Conservation (phyloP, 2,113 vertebrate species). For the Ascaphus truei region DNA sequence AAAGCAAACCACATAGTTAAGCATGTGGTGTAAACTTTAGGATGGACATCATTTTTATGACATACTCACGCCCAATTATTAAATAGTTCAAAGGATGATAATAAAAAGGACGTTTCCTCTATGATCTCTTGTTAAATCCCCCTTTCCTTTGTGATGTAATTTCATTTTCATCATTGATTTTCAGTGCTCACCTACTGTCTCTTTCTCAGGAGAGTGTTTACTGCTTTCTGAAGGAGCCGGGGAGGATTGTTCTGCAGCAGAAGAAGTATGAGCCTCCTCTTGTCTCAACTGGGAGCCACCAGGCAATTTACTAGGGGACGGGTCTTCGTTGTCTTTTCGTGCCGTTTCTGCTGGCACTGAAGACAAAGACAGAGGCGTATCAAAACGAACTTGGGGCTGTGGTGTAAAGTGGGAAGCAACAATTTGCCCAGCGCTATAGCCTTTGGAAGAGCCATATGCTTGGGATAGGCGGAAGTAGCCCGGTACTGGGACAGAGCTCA, state of each 20-base stretch:
- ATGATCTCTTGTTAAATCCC: slow-evolving; percentile 46
- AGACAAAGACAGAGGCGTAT: slow-evolving; percentile 67
- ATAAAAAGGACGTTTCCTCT: slow-evolving; percentile 55
- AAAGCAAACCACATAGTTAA: slow-evolving; percentile 17
- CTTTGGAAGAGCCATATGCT: slow-evolving; percentile 85
- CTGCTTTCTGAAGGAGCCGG: slow-evolving; percentile 82
- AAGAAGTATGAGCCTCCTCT: slow-evolving; percentile 78
- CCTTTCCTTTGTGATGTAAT: slow-evolving; percentile 33
- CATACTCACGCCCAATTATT: slow-evolving; percentile 67
- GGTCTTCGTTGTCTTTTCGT: slow-evolving; percentile 75
- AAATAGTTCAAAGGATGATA: slow-evolving; percentile 70
- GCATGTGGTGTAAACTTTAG: slow-evolving; percentile 48
- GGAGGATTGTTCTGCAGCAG: slow-evolving; percentile 84
- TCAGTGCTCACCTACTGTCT: slow-evolving; percentile 78
- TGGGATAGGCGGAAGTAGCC: slow-evolving; percentile 97
- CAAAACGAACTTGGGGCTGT: slow-evolving; percentile 74
- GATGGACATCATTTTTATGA: slow-evolving; percentile 64
- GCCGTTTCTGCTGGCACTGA: slow-evolving; percentile 65
- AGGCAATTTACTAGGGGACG: slow-evolving; percentile 65
- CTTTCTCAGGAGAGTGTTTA: slow-evolving; percentile 79
- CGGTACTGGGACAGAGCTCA: slow-evolving; percentile 84
- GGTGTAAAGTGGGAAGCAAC: slow-evolving; percentile 70
- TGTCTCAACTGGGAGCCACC: slow-evolving; percentile 67
- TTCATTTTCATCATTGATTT: background rate
- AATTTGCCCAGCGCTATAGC: slow-evolving; percentile 70